Evolutionary conservation across 2,113 vertebrate genomes (phyloP), one percentile per base, ranked within the genome.

Genomic region (Osmerus mordax): DNA sequence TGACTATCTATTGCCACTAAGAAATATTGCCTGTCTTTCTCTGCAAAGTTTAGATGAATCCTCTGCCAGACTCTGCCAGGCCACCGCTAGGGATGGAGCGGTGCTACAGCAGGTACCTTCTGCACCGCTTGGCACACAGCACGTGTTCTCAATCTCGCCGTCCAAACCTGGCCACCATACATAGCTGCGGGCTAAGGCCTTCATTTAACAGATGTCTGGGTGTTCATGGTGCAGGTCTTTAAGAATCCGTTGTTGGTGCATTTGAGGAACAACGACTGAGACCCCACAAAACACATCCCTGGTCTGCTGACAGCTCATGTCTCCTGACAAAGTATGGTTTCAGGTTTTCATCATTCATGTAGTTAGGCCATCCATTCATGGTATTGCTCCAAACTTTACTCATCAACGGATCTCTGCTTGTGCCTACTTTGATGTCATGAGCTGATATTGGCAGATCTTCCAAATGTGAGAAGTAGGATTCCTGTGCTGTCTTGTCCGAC

Each of bases 141-240:
- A 23, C 58, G 63, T 62, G 14, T 21, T 14, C 19, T 71, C 69
- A 36, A 71, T 63, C 7, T 61, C 59, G 21, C 6, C 21, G 32
- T 62, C 69, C 28, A 70, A 29, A 3, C n/a, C 16, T 16, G 68
- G 68, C 68, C 68, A 60, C 53, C 52, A 41, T 9, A 70, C 4
- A 36, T 32, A 70, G 16, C 52, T 29, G 3, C 29, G 3, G 28
- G 68, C 25, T 55, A 70, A 29, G 23, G 68, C 68, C 32, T 70
- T 70, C 68, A 70, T 70, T 7, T 3, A 5, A 36, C 68, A 70
- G 28, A 70, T 70, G 28, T 25, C 68, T 12, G 16, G 54, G 13
- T 70, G 68, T 70, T 23, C 19, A 0, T 47, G 4, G 13, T 65
- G 16, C 9, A 65, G 18, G 63, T 65, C 63, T 8, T 65, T 16